Percentiles rank a stretch among this genome's conserved stretches.
These are phyloP conservation scores for human DNA, from an alignment of 2,113 vertebrate genomes.

Conservation along the genomic window GRCh38 chr5:133396001-133396500, in stretches of 20 bases:
- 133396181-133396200: no score
- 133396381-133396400: background rate
- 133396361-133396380: background rate
- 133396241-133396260: fast-evolving
- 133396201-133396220: background rate
- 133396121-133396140: fast-evolving
- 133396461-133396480: background rate
- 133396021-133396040: background rate
- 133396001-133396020: background rate
- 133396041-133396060: background rate
- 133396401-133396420: fast-evolving
- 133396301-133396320: fast-evolving
- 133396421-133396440: background rate
- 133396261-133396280: fast-evolving
- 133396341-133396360: background rate
- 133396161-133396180: background rate
- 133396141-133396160: fast-evolving
- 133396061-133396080: background rate
- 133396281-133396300: fast-evolving
- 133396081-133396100: background rate
- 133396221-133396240: fast-evolving
- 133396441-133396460: background rate
- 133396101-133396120: fast-evolving
- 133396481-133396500: background rate
- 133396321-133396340: background rate